Evolutionary conservation across 2,797 vertebrate genomes (phyloP), one percentile per base, ranked within the genome.

Genomic region (Protonibea diacanthus): DNA sequence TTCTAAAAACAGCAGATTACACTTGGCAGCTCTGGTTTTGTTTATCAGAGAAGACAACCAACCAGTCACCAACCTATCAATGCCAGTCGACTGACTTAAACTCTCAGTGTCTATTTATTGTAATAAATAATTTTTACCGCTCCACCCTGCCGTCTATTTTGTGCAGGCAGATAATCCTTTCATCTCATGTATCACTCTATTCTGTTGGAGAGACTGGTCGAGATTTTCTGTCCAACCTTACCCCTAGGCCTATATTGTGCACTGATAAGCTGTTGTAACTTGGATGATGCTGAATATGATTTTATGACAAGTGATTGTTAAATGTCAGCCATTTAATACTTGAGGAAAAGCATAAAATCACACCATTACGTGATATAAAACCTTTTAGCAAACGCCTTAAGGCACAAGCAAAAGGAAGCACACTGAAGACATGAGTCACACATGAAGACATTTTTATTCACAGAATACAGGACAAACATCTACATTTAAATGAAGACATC

Each of bases 111-210:
- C 33, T 38, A 38, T 38, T 38, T 38, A 38, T 38, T 38, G 7
- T 38, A 38, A 38, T 52, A 21, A 79, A 60, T 9, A 0, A 38
- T 38, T 38, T 38, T 38, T 38, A 38, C 33, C 33, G 23, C 78
- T 82, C 84, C 86, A 85, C 84, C 89, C 89, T 78, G 49, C 11
- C 12, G 49, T 64, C 52, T 74, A 20, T 64, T 81, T 84, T 78
- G 64, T 63, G 12, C 18, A 52, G 48, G 49, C 72, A 69, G 58
- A 76, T 88, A 80, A 88, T 89, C 82, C 69, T 78, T 65, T 89
- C 63, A 57, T 88, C 86, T 89, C 91, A 77, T 61, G 25, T 90
- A 33, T 88, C 85, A 29, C 73, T 74, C 57, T 44, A 52, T 89
- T 89, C 72, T 87, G 40, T 76, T 6, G 1, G 11, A n/a, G 60